Base-by-base conservation (phyloP, 2,797 vertebrate genomes). In the Rhabdophis nuchalis region DNA sequence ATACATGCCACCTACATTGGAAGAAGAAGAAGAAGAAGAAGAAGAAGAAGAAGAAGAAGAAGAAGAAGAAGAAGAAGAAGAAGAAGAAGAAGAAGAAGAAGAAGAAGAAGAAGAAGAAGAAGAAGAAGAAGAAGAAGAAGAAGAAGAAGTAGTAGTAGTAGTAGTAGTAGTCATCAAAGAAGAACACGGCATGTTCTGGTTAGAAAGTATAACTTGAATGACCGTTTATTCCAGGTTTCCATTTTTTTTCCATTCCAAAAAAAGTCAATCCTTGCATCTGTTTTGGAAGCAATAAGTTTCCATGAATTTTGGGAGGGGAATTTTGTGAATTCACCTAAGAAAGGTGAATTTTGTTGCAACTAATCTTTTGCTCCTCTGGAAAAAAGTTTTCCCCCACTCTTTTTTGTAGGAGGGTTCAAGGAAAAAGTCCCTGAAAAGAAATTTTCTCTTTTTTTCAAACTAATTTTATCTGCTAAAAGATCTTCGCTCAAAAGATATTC, bases 71-170 rank as follows among this genome's bases (percentile, higher is more conserved):
- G 94, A 96, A 57, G 0, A 23, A 56, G 16, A 58, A 58, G 6
- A 54, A 54, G 13, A 94, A 96, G 89, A n/a, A n/a, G 87, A 92
- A 93, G 94, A 96, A 57, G 0, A 23, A 56, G 16, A 58, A 58
- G 6, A 54, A 54, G 13, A 94, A 96, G 89, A n/a, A n/a, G 87
- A 92, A 93, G 94, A 96, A 57, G 0, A 23, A 56, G 16, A 58
- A 58, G 6, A 54, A 54, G 13, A 94, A 96, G 89, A n/a, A n/a
- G 87, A 92, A 93, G 94, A 96, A 57, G 0, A 23, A 56, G 16
- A 58, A 58, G 6, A 54, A 54, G 13, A 94, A 96, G 89, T n/a
- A n/a, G n/a, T n/a, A n/a, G n/a, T n/a, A n/a, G n/a, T n/a, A n/a
- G n/a, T n/a, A n/a, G n/a, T n/a, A n/a, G n/a, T n/a, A n/a, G n/a